These are phyloP conservation scores for Pristionchus fissidentatus DNA, from an alignment of 2,888 invertebrate genomes.

Conservation along the genomic window DNA sequence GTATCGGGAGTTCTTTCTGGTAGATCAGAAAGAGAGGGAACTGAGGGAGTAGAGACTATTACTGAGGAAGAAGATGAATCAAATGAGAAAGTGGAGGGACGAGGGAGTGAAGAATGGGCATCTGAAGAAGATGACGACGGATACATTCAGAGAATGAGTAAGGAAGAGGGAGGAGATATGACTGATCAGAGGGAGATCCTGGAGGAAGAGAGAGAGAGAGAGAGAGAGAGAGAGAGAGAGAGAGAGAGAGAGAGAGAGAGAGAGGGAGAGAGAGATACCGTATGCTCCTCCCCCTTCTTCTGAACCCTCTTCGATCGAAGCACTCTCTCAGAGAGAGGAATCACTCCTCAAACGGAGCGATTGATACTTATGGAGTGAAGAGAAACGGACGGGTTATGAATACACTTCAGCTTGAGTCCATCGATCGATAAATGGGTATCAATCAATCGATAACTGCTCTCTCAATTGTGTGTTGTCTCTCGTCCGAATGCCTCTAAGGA, in stretches of 20 bases:
- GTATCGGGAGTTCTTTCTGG: slow-evolving; percentile 45
- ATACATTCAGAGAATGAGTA: slow-evolving; percentile 25
- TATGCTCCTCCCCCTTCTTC: slow-evolving; percentile 38
- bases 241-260: not conserved
- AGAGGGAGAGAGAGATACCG: slow-evolving; percentile 20
- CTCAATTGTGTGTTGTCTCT: slow-evolving; percentile 19
- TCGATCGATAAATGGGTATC: not conserved
- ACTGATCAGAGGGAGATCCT: not conserved
- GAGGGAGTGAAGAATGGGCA: slow-evolving; percentile 15
- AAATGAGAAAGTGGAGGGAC: slow-evolving; percentile 44
- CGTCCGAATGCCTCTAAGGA: slow-evolving; percentile 2
- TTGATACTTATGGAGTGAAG: slow-evolving; percentile 25
- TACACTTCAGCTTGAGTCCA: no score
- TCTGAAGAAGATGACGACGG: slow-evolving; percentile 29
- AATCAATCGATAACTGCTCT: slow-evolving; percentile 17
- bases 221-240: slow-evolving; percentile 7
- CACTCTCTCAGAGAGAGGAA: not conserved
- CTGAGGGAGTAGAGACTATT: slow-evolving; percentile 33
- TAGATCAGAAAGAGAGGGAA: slow-evolving; percentile 28
- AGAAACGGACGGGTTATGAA: not conserved
- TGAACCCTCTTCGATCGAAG: not conserved
- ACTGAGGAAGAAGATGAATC: slow-evolving; percentile 26
- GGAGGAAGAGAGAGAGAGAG: not conserved
- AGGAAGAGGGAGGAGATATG: slow-evolving; percentile 3
- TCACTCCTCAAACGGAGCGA: slow-evolving; percentile 38